Evolutionary conservation across 1,140 invertebrate species (phyloP), one percentile per base, ranked within the genome.

Genomic region (Coenobita brevimanus): DNA sequence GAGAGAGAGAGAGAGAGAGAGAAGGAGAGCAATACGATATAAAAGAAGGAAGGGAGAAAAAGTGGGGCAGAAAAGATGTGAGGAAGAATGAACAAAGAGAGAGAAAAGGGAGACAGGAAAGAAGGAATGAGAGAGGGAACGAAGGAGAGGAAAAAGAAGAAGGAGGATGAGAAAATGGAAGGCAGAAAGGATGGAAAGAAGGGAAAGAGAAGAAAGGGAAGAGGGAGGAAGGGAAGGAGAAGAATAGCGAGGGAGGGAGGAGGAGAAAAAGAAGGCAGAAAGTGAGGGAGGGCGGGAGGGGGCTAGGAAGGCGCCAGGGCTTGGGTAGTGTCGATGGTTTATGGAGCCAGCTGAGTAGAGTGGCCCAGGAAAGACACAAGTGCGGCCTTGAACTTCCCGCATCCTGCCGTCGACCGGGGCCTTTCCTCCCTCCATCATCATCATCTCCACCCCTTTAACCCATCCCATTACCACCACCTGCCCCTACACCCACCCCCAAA

Each of bases 371-470:
- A n/a, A n/a, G n/a, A n/a, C n/a, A n/a, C n/a, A n/a, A 4, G 30
- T 2, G 64, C 27, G 27, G 24, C 64, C 64, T 67, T 67, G 64
- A 67, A 67, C 64, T 67, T 10, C 64, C 64, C 64, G 64, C 64
- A 67, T 67, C n/a, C 24, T 30, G 64, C 6, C 3, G 27, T 6
- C 36, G 64, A 67, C 64, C n/a, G n/a, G n/a, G n/a, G n/a, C n/a
- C n/a, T n/a, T n/a, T n/a, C n/a, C n/a, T n/a, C n/a, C n/a, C n/a
- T n/a, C n/a, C n/a, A n/a, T n/a, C n/a, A n/a, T n/a, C n/a, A n/a
- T n/a, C n/a, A n/a, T n/a, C n/a, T n/a, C n/a, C n/a, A n/a, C n/a
- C n/a, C n/a, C n/a, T n/a, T n/a, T n/a, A n/a, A n/a, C n/a, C n/a
- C n/a, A n/a, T n/a, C n/a, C n/a, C n/a, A n/a, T n/a, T n/a, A n/a